Base-by-base conservation (phyloP, 2,888 invertebrate species). In the Dione vanillae region DNA sequence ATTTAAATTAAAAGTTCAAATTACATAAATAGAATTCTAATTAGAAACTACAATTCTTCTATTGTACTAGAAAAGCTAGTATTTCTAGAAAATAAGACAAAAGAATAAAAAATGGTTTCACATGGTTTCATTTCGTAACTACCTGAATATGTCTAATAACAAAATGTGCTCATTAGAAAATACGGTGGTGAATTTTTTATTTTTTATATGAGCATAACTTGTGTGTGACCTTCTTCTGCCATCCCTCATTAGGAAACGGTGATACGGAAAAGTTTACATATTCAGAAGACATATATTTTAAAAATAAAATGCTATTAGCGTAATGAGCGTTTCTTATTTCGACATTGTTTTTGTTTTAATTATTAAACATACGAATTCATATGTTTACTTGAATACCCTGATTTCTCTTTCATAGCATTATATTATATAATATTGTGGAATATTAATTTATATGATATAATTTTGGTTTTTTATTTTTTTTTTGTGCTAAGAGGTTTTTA, bases 221-320 rank as follows among this genome's bases (percentile, higher is more conserved):
- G 62, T 59, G 10, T 71, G 58, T 56, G 72, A 70, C 74, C 74
- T 74, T 65, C 67, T 71, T 71, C 49, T 67, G 62, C 41, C 71
- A 49, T 11, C 69, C 65, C 73, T 75, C 71, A 74, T 75, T 73
- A 75, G 71, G 58, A 58, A 73, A 67, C 49, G 51, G 62, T 61
- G 59, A 68, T 66, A 71, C 58, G 59, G 52, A 64, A 70, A 67
- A 67, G 54, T 49, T 70, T 61, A 52, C 56, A 49, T 62, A 70
- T 70, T 66, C 62, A 62, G 35, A 49, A 62, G 68, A 49, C 64
- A 56, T 47, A 35, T 27, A n/a, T 62, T 56, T 52, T 40, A 65
- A 40, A 16, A 47, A 6, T 19, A 35, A 64, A 19, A 37, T 67
- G 45, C 43, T 35, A 67, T 65, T 71, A 43, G 54, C 43, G 45